A percentile compares a stretch with the other conserved stretches of the same genome.
Evolutionary conservation across 2,797 vertebrate species (phyloP).

Genomic region (Neosilurus mollespiculum): DNA sequence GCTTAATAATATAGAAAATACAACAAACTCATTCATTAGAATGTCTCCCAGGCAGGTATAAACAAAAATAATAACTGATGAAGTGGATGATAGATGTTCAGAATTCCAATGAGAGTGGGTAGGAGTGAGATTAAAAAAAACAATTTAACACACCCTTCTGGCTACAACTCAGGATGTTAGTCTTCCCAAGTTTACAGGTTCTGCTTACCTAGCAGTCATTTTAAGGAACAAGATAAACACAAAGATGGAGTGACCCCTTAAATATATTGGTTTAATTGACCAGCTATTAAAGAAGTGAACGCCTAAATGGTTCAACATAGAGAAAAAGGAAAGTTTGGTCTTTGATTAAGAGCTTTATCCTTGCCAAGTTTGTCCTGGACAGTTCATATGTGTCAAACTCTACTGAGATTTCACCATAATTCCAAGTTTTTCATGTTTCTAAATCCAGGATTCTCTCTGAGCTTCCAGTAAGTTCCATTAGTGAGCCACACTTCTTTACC

Average conservation of each 20-base stretch:
- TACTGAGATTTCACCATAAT: constrained; percentile 79
- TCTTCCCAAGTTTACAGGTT: background rate
- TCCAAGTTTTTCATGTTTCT: constrained; percentile 74
- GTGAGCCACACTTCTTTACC: constrained; percentile 89
- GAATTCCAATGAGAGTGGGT: background rate
- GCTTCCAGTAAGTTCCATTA: constrained; percentile 88
- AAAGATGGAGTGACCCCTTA: background rate
- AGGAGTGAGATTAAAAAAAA: background rate
- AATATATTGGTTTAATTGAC: background rate
- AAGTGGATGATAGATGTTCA: background rate
- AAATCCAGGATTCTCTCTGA: constrained; percentile 86
- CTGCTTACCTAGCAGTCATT: background rate
- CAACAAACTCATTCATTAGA: background rate
- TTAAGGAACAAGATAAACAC: background rate
- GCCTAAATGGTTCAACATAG: background rate
- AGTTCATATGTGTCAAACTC: constrained; percentile 59
- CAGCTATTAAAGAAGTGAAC: background rate
- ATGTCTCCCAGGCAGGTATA: background rate
- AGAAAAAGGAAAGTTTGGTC: background rate
- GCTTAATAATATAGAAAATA: background rate
- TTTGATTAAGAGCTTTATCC: constrained; percentile 54
- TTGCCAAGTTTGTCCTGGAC: constrained; percentile 54
- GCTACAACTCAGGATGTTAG: background rate
- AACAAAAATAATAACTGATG: background rate
- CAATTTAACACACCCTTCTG: background rate